These are phyloP conservation scores for Fulmarus glacialis DNA, from an alignment of 2,113 vertebrate genomes.

Conservation along the genomic window DNA sequence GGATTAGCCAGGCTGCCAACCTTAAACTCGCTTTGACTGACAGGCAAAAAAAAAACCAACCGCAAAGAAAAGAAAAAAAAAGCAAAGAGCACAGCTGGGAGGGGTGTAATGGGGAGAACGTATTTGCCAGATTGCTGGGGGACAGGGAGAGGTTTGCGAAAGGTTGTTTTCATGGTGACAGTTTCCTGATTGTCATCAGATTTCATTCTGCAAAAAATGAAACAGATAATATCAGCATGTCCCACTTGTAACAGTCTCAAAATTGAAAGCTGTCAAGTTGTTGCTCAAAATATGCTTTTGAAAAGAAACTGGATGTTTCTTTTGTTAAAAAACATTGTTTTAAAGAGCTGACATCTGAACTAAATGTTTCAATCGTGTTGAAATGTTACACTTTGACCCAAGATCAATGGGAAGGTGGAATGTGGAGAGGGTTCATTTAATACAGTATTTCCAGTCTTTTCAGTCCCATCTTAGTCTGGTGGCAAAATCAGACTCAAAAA, in stretches of 20 bases:
- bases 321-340: not conserved
- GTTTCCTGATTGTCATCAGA: conserved; percentile 27
- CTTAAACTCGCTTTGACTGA: not conserved
- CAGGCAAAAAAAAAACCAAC: not conserved
- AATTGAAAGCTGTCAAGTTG: conserved; percentile 40
- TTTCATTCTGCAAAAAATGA: not conserved
- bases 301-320: conserved; percentile 35
- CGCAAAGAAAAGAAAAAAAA: not conserved
- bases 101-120: not conserved
- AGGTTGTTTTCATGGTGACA: conserved; percentile 7
- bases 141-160: not conserved
- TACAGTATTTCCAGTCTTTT: not conserved
- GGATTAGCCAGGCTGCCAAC: not conserved
- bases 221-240: conserved; percentile 40
- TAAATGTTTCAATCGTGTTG: not conserved
- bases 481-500: not conserved
- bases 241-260: not conserved
- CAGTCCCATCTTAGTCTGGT: not conserved
- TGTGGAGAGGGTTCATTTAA: not conserved
- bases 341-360: not conserved
- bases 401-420: not conserved
- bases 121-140: not conserved
- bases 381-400: not conserved
- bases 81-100: not conserved
- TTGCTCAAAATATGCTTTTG: conserved; percentile 23